Conservation (phyloP, 2,797 vertebrate genomes). For the Danio albolineatus region DNA sequence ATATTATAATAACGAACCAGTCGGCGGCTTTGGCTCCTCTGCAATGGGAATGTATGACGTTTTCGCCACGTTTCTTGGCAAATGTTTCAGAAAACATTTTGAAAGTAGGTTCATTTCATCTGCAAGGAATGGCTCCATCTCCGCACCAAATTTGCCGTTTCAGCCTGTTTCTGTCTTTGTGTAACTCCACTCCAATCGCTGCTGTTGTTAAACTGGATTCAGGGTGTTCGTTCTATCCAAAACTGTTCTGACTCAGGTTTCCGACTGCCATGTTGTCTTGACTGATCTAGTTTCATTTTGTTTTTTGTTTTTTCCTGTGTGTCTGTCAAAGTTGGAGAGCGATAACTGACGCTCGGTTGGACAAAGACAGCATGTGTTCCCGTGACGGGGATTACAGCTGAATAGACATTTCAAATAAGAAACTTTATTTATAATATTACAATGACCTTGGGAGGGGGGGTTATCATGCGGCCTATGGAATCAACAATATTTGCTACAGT, state of each 20-base stretch:
- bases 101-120: slow-evolving; percentile 43
- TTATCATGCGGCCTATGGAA: slow-evolving; percentile 47
- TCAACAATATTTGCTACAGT: slow-evolving; percentile 62
- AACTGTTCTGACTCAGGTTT: slow-evolving; percentile 63
- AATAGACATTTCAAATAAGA: slow-evolving; percentile 64
- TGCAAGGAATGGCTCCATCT: slow-evolving; percentile 16
- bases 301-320: slow-evolving; percentile 8
- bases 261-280: slow-evolving; percentile 56
- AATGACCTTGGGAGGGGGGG: slow-evolving; percentile 26
- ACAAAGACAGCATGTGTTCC: slow-evolving; percentile 25
- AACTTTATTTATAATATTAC: slow-evolving; percentile 60
- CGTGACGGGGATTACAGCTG: slow-evolving; percentile 44
- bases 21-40: slow-evolving; percentile 51
- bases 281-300: slow-evolving; percentile 15
- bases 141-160: slow-evolving; percentile 16
- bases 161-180: slow-evolving; percentile 38
- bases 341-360: slow-evolving; percentile 31
- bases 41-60: slow-evolving; percentile 65
- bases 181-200: slow-evolving; percentile 56
- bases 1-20: slow-evolving; percentile 45
- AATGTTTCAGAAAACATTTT: slow-evolving; percentile 52
- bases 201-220: slow-evolving; percentile 60
- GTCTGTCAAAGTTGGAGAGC: slow-evolving; percentile 30
- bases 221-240: slow-evolving; percentile 62
- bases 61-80: slow-evolving; percentile 57